Base-by-base conservation (phyloP, 1,140 invertebrate genomes). In the Zaprionus kolodkinae region DNA sequence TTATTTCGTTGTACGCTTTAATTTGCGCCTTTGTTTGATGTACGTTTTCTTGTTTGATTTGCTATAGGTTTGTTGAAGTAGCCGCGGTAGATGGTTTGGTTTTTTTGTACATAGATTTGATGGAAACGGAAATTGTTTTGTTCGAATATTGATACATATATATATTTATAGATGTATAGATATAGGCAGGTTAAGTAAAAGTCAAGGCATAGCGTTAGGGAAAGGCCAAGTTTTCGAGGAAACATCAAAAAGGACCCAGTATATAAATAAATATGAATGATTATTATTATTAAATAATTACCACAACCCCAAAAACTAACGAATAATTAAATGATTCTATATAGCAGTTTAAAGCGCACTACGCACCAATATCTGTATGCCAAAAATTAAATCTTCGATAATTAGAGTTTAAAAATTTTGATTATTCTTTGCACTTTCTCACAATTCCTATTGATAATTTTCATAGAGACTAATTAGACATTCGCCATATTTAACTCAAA, bases 41-140 rank as follows among this genome's bases (percentile, higher is more conserved):
- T 48, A 65, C 62, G 65, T 86, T 92, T 91, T 92, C 91, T 85
- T 92, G 91, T 77, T 92, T 92, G 75, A 92, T 92, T 87, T 91
- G 87, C 91, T 91, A 79, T 62, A 79, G 54, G 69, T 74, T 72
- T 59, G 56, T 65, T 57, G 64, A 38, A 48, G 72, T 59, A 60
- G 72, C 62, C 56, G 38, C 54, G 43, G 45, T 40, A 60, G 21
- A 27, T 63, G 27, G 9, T 68, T 75, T 55, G 65, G 36, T 35
- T 35, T 43, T 43, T 62, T 77, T 72, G 69, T 76, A 72, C 70
- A 72, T 76, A 63, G 36, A 78, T 74, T 72, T 70, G 67, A 70
- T 69, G 84, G 81, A 88, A 84, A 89, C 84, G 85, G 78, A 88
- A 88, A 80, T 70, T 80, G 63, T 83, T 79, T 79, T 66, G 33